phyloP scores from a whole-genome alignment of 2,888 invertebrate genomes.

The Zonitis immaculata region DNA sequence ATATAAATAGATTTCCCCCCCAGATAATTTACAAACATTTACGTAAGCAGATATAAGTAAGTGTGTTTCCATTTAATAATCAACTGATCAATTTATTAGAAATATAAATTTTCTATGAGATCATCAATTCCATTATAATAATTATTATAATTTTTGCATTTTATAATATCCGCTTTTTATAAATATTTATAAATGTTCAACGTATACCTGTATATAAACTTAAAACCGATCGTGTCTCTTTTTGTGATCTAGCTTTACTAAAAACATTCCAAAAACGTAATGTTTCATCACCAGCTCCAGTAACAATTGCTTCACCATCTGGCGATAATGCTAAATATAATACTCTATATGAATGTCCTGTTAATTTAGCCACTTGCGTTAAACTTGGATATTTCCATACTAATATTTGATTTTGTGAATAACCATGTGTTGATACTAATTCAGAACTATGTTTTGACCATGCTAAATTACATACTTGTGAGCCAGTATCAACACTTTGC shows the following conservation, averaged over 20 bases:
- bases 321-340: conserved; percentile 95
- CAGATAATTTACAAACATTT: neutral
- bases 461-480: conserved; percentile 96
- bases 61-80: neutral
- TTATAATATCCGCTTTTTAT: neutral
- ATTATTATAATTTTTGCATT: too few species aligned
- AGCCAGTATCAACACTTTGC: conserved; percentile 97
- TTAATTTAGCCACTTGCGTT: conserved; percentile 94
- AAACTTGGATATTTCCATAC: conserved; percentile 99
- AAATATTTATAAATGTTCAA: conserved; percentile 43
- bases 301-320: conserved; percentile 97
- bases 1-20: neutral
- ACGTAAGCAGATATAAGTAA: neutral
- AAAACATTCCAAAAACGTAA: conserved; percentile 99
- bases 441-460: conserved; percentile 99
- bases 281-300: conserved; percentile 98
- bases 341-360: conserved; percentile 94
- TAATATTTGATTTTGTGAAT: conserved; percentile 97
- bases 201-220: conserved; percentile 89
- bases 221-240: conserved; percentile 88
- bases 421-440: conserved; percentile 96
- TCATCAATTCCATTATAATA: neutral
- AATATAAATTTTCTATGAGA: neutral
- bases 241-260: conserved; percentile 92
- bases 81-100: neutral